phyloP scores from a whole-genome alignment of 1,140 invertebrate genomes.

The Luehdorfia chinensis region DNA sequence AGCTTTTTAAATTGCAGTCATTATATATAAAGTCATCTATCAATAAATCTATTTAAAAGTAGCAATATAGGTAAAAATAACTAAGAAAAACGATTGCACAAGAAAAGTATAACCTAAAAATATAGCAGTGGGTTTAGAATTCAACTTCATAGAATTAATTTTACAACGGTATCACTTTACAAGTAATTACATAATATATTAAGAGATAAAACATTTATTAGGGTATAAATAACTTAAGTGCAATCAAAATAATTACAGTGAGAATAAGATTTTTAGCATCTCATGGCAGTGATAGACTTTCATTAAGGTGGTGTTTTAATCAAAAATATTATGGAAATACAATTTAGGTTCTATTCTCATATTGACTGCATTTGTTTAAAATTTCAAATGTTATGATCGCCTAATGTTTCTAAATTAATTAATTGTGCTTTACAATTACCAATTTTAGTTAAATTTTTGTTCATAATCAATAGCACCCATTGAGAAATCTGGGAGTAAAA shows the following conservation, averaged over 20 bases:
- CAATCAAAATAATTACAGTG: constrained; percentile 4
- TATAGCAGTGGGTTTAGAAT: background rate
- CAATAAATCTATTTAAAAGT: constrained; percentile 8
- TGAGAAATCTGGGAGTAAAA: no score
- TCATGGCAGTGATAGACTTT: constrained; percentile 16
- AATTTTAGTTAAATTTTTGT: no score
- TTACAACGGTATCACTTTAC: constrained; percentile 9
- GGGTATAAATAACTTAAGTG: constrained; percentile 4
- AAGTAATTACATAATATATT: constrained; percentile 1
- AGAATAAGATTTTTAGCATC: constrained; percentile 4
- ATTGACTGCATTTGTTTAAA: constrained; percentile 11
- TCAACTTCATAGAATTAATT: constrained; percentile 8
- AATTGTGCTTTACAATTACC: no score
- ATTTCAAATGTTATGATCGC: no score
- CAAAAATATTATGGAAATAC: background rate
- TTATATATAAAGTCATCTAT: constrained; percentile 2
- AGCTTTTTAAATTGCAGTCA: constrained; percentile 5
- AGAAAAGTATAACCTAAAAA: constrained; percentile 4
- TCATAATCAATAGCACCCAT: no score
- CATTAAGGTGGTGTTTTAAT: constrained; percentile 6
- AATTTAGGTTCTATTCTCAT: background rate
- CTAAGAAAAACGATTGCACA: constrained; percentile 13
- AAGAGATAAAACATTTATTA: constrained; percentile 3
- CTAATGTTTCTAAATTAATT: no score
- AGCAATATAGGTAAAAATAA: background rate